Base-by-base conservation (phyloP, 2,113 vertebrate genomes). In the Cyanoderma ruficeps region DNA sequence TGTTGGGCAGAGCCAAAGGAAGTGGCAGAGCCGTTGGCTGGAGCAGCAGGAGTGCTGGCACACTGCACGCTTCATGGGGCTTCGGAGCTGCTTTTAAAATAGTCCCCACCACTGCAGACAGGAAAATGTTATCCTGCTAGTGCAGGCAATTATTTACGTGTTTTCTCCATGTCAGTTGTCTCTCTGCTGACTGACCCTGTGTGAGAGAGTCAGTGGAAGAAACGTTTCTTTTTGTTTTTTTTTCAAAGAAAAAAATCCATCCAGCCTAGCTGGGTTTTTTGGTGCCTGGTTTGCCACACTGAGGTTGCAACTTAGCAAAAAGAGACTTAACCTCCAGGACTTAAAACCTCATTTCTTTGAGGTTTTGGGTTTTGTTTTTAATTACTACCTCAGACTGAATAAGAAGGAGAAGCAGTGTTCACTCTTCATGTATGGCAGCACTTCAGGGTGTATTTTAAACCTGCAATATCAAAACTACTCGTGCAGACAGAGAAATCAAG, bases 1-100 rank as follows among this genome's bases (percentile, higher is more conserved):
- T 41, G 79, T 10, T 37, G 4, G 15, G 87, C 37, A 4, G 17
- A 94, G 90, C 83, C 85, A 78, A 30, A 68, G 94, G 93, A 94
- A 89, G 96, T 82, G 93, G 88, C 88, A 87, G 92, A 71, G 44
- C 89, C 8, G 31, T 78, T 86, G 81, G 93, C 93, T 84, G 84
- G 42, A 90, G 94, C 93, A 93, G 94, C 90, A 53, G 90, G 86
- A 87, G 81, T 10, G 4, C 94, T 96, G 96, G 94, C 94, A 94
- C 87, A 2, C 20, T 4, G 46, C 59, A 18, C 24, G 0, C 39
- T 67, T 64, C 79, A 9, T 31, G 83, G 90, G 84, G 60, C 88
- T 93, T 81, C 64, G 53, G 50, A 89, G 90, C 90, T 93, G 55
- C 80, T 92, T 95, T 82, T 74, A 83, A 78, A 90, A 89, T 7